phyloP scores from a whole-genome alignment of 2,888 invertebrate genomes.

The Cosmia pyralina region DNA sequence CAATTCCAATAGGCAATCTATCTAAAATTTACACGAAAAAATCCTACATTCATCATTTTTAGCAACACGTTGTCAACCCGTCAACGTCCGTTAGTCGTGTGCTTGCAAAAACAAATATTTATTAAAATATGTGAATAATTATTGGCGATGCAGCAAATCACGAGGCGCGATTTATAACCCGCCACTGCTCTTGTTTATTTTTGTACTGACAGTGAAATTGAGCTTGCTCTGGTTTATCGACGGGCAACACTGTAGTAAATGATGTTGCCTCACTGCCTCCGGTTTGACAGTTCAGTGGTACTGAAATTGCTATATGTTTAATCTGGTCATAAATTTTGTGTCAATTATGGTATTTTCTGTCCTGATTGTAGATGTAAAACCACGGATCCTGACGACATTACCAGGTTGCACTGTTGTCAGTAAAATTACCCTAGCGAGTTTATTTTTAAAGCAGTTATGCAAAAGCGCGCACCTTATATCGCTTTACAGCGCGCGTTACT shows the following conservation, averaged over 20 bases:
- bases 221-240: constrained; percentile 60
- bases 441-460: constrained; percentile 40
- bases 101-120: constrained; percentile 73
- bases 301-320: constrained; percentile 57
- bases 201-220: constrained; percentile 72
- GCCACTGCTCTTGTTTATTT: constrained; percentile 68
- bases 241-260: constrained; percentile 54
- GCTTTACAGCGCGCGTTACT: constrained; percentile 8
- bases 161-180: constrained; percentile 68
- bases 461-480: constrained; percentile 13
- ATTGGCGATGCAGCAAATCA: constrained; percentile 72
- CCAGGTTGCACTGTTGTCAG: constrained; percentile 9
- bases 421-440: constrained; percentile 8
- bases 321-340: constrained; percentile 57
- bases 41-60: constrained; percentile 64
- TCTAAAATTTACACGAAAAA: constrained; percentile 53
- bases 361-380: constrained; percentile 24
- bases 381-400: constrained; percentile 11
- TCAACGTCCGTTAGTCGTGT: constrained; percentile 53
- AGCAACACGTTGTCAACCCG: constrained; percentile 62
- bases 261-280: constrained; percentile 56
- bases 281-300: constrained; percentile 55
- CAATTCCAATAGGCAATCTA: constrained; percentile 47
- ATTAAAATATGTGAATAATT: constrained; percentile 72
- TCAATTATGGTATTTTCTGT: constrained; percentile 48